Evolutionary conservation across 2,113 vertebrate genomes (phyloP).

Genomic region (Morone saxatilis): DNA sequence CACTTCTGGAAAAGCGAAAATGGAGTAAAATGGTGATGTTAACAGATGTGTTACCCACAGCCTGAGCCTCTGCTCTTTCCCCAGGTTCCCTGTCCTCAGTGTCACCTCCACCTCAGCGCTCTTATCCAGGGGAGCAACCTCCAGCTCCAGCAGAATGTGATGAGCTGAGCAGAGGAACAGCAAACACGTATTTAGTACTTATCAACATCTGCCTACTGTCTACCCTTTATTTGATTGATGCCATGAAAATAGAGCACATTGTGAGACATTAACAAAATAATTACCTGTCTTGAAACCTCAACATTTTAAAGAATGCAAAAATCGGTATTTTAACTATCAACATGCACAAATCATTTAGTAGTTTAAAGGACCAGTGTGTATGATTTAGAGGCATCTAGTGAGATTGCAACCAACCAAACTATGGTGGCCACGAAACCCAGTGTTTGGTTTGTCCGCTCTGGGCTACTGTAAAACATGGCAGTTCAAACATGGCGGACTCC

Average conservation of each 20-base stretch:
- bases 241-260: neutral
- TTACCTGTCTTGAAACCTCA: neutral
- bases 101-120: constrained; percentile 78
- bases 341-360: neutral
- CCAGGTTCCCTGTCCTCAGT: constrained; percentile 59
- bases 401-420: no score
- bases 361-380: no score
- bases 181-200: neutral
- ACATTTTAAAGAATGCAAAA: neutral
- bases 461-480: no score
- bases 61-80: constrained; percentile 65
- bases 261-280: neutral
- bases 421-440: no score
- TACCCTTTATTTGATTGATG: neutral
- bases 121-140: constrained; percentile 72
- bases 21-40: neutral
- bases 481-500: no score
- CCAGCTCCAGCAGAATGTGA: constrained; percentile 83
- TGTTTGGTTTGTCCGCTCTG: no score
- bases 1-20: neutral
- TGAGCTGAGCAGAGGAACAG: constrained; percentile 67
- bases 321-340: neutral
- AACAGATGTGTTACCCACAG: constrained; percentile 74
- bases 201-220: no score
- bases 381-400: no score